Conservation (phyloP, 1,140 invertebrate genomes). For the Drosophila cardini region DNA sequence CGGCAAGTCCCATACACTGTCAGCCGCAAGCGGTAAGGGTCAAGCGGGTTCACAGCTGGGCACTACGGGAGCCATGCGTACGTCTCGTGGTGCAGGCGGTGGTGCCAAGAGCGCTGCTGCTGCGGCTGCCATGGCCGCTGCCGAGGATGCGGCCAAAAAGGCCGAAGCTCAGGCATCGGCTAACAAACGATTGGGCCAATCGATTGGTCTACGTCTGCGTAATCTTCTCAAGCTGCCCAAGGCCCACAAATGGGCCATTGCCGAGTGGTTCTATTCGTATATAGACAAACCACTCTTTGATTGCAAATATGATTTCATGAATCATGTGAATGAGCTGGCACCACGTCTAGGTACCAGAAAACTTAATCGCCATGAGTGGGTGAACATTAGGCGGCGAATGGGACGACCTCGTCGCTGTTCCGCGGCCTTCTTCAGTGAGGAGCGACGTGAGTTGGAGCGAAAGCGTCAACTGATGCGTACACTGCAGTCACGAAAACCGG, state of each 20-base stretch:
- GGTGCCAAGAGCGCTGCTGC: constrained; percentile 40
- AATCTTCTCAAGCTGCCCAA: constrained; percentile 99
- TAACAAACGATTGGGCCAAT: constrained; percentile 89
- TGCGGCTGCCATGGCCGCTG: constrained; percentile 34
- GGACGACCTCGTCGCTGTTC: constrained; percentile 98
- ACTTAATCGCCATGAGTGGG: constrained; percentile 97
- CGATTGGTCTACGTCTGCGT: constrained; percentile 94
- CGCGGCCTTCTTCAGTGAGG: constrained; percentile 97
- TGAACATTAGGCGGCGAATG: constrained; percentile 97
- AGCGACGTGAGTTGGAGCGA: constrained; percentile 94
- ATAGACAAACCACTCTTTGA: constrained; percentile 97
- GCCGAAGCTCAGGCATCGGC: constrained; percentile 54
- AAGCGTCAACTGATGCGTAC: constrained; percentile 96
- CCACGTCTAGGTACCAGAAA: constrained; percentile 95
- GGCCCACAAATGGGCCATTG: constrained; percentile 99
- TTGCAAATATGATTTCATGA: constrained; percentile 98
- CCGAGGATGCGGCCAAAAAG: constrained; percentile 46
- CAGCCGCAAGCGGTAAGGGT: background rate
- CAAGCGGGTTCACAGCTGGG: background rate
- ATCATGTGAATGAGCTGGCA: constrained; percentile 97
- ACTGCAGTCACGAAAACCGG: constrained; percentile 96
- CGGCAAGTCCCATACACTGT: constrained; percentile 12
- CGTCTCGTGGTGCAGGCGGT: background rate
- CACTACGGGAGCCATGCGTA: background rate
- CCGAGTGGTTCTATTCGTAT: constrained; percentile 99